Evolutionary conservation across 2,797 vertebrate genomes (phyloP), one percentile per base, ranked within the genome.

Genomic region (Characodon lateralis): DNA sequence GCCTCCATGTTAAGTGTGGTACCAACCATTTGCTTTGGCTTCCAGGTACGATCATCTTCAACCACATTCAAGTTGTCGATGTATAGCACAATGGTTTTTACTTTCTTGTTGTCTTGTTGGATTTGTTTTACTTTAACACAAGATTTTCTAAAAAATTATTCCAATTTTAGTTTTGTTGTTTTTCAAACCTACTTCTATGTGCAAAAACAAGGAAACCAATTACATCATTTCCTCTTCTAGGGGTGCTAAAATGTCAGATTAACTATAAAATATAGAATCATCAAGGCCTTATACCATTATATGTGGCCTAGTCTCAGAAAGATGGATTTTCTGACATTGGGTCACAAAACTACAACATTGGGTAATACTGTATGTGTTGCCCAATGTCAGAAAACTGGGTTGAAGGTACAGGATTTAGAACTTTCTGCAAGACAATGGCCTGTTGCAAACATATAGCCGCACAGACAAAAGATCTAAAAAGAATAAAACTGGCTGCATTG

Each of bases 1-100:
- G 91, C 94, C 2, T 97, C 97, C 0, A 83, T 96, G 84, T 97
- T 98, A 84, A 98, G 96, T 0, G 97, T 99, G 24, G 95, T 99
- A 56, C 98, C 97, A 4, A 98, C 97, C 56, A 98, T 99, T 93
- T 99, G 98, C 92, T 99, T 99, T 1, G 98, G 98, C 41, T 99
- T 99, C 88, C 98, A 99, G 97, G 98, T 99, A 88, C 5, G 79
- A 77, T 78, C 41, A 50, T 10, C n/a, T 31, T 71, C 22, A 55
- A n/a, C n/a, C 20, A 22, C 28, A 35, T 46, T 56, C 5, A 69
- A 46, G 41, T 69, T 48, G 43, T 43, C 22, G 5, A n/a, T 13
- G 22, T 22, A 1, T 5, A 41, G 63, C 35, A 24, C 10, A 12
- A 68, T 13, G 39, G 12, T 13, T 41, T 66, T 66, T 66, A 66